These are phyloP conservation scores for Aviceda subcristata DNA, from an alignment of 2,113 vertebrate species.

Conservation along the genomic window DNA sequence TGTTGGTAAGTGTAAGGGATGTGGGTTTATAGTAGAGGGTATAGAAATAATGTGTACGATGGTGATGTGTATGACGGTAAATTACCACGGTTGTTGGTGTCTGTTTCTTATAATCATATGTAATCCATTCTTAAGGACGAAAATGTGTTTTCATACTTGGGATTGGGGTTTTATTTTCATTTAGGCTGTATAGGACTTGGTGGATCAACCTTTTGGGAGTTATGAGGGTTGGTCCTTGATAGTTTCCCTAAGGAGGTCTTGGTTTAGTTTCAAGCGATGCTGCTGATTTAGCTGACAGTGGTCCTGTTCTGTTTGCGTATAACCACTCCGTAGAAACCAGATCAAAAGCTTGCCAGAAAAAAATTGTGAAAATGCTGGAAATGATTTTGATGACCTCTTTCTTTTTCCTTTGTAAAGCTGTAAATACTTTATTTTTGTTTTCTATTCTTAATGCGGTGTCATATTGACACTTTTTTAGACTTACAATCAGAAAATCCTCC, in stretches of 20 bases:
- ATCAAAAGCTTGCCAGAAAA: constrained; percentile 26
- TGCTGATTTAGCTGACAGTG: neutral
- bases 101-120: neutral
- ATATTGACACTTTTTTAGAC: constrained; percentile 79
- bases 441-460: constrained; percentile 70
- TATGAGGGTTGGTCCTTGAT: neutral
- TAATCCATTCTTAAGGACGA: neutral
- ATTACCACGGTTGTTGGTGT: neutral
- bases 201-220: neutral
- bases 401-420: constrained; percentile 73
- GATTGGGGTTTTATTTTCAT: neutral
- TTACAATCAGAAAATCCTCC: constrained; percentile 55
- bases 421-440: constrained; percentile 77
- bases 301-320: neutral
- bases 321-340: neutral
- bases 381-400: constrained; percentile 47
- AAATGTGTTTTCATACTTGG: neutral
- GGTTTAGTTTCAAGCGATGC: neutral
- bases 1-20: neutral
- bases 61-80: neutral
- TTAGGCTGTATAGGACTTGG: neutral
- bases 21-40: neutral
- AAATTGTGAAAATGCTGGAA: constrained; percentile 58
- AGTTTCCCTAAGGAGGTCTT: neutral
- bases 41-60: neutral